Base-by-base conservation (phyloP, 2,113 vertebrate species). In the Synchiropus splendidus region DNA sequence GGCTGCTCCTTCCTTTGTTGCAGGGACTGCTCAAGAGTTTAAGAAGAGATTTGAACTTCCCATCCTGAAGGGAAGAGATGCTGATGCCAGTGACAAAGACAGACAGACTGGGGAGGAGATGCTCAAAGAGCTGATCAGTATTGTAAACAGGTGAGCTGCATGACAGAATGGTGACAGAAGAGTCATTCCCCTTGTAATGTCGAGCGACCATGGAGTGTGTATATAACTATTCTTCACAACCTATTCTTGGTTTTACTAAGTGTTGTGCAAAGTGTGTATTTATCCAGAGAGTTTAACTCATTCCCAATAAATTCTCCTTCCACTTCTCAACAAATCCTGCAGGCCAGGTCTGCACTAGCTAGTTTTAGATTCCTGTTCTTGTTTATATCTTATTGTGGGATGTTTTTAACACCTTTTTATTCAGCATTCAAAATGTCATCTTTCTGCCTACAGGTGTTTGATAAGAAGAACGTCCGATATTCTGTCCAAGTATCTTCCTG, bases 391-490 rank as follows among this genome's bases (percentile, higher is more conserved):
- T n/a, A n/a, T n/a, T n/a, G n/a, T n/a, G n/a, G n/a, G n/a, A n/a
- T n/a, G n/a, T n/a, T n/a, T n/a, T n/a, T n/a, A n/a, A n/a, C n/a
- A n/a, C n/a, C n/a, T n/a, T n/a, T n/a, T n/a, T n/a, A n/a, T n/a
- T n/a, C n/a, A n/a, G n/a, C n/a, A n/a, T n/a, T n/a, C n/a, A n/a
- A n/a, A n/a, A n/a, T 33, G n/a, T 37, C 37, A 5, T 54, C 8
- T 27, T 6, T 48, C 14, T 1, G 17, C n/a, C n/a, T n/a, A n/a
- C 58, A 97, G 94, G 54, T 99, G 95, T 70, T 76, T 99, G 62
- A 99, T 99, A 54, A 78, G 95, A 67, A 92, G 95, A 67, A 99
- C 95, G 4, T 97, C 95, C 0, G 92, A 99, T 52, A 96, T 99
- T 60, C 80, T 99, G 40, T 98, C 94, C 15, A 99, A 98, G 70